Base-by-base conservation (phyloP, 2,113 vertebrate genomes). In the Hydropotes inermis region DNA sequence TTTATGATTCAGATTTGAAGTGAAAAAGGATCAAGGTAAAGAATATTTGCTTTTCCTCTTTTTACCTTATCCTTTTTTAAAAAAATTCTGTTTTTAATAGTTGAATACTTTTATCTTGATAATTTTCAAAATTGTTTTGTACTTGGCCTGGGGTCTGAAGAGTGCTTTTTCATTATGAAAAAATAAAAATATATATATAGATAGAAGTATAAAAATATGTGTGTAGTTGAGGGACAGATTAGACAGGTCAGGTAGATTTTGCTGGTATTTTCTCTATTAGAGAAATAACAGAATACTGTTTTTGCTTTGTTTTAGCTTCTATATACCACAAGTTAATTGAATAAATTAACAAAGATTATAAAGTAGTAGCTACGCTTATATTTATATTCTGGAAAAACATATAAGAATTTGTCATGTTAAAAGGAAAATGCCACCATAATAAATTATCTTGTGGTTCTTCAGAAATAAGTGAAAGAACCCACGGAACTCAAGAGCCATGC, bases 291-390 rank as follows among this genome's bases (percentile, higher is more conserved):
- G 2, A 25, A 54, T 28, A 12, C 5, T 50, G 15, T 64, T 87
- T 93, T 85, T 84, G 36, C 85, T 91, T 95, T 86, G 81, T 52
- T 74, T 82, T 91, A 54, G 23, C 27, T 89, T 97, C 87, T 43
- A 76, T 67, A 93, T 7, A 25, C 6, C 12, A 85, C 7, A 64
- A 57, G 28, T 82, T 84, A 96, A 70, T 8, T 92, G 36, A 86
- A 58, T 47, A 92, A 83, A 93, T 97, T 82, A 93, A 57, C n/a
- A 91, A 19, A 91, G n/a, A 91, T 67, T 89, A 19, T 60, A 74
- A 94, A 76, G 8, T 82, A 94, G 36, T 47, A 83, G 55, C 54
- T 54, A 13, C 1, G 0, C 60, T 95, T 76, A 58, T 21, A 85
- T 55, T 91, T 88, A n/a, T 92, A 54, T 93, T 92, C 70, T 94